A percentile compares a stretch with the other conserved stretches of the same genome.
Evolutionary conservation across 2,113 vertebrate genomes (phyloP).

Genomic region (Cheilinus undulatus): DNA sequence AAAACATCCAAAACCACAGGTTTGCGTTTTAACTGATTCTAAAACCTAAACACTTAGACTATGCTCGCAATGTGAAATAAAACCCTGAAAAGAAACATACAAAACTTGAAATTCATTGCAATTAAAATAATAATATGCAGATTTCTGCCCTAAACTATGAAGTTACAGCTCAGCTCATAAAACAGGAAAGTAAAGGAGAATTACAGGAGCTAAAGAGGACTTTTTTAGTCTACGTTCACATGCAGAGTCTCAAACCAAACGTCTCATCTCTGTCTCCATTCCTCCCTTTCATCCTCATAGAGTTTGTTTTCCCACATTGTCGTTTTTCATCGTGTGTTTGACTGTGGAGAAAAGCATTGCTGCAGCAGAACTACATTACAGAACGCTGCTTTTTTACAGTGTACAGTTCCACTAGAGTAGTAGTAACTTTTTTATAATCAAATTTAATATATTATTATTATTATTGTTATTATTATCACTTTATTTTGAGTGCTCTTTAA

Average conservation of each 20-base stretch:
- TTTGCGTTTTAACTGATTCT: too few species aligned
- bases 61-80: too few species aligned
- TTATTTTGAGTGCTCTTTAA: conserved; percentile 84
- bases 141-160: background rate
- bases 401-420: conserved; percentile 86
- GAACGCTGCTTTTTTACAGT: conserved; percentile 85
- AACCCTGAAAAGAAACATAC: too few species aligned
- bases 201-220: background rate
- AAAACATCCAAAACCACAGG: background rate
- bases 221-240: background rate
- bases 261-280: background rate
- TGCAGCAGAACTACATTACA: conserved; percentile 73
- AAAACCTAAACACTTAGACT: too few species aligned
- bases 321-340: conserved; percentile 32
- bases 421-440: conserved; percentile 89
- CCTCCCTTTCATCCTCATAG: background rate
- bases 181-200: background rate
- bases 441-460: conserved; percentile 94
- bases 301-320: conserved; percentile 1
- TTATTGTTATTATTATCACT: conserved; percentile 78
- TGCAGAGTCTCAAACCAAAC: background rate
- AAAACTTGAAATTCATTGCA: background rate
- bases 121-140: background rate
- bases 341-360: conserved; percentile 49
- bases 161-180: too few species aligned